Base-by-base conservation (phyloP, 1,140 invertebrate genomes). In the Polypedilum vanderplanki region DNA sequence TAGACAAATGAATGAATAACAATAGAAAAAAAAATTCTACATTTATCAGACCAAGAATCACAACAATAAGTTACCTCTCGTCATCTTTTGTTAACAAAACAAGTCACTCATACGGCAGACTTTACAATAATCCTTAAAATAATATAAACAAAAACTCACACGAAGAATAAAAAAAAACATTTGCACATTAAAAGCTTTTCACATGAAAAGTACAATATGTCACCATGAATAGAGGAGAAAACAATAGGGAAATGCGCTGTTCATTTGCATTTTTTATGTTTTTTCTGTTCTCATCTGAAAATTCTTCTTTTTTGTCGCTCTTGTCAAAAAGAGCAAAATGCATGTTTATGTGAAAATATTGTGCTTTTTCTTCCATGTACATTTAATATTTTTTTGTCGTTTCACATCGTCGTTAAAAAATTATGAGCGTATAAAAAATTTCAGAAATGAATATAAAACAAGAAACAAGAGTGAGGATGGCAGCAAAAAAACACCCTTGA, bases 351-450 rank as follows among this genome's bases (percentile, higher is more conserved):
- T 33, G 46, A 57, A 57, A 57, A 57, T 57, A 57, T 57, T 57
- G 46, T 57, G 46, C 46, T 57, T 57, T 57, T 57, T 57, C 46
- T 57, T 57, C 46, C 46, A n/a, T 57, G 46, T 57, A 57, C n/a
- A n/a, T 57, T 57, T 57, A 57, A 57, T 57, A 57, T 57, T 57
- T 57, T 57, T 57, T 57, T 57, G 46, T 57, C 46, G 46, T 15
- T 57, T 57, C 46, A 57, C 46, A 57, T 57, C 46, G 46, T 57
- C 46, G 46, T 57, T 57, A 57, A 57, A 57, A 57, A 57, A 57
- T 57, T 57, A 57, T 57, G 46, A 57, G 46, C 46, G n/a, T 57
- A 57, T 57, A 57, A 57, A n/a, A 57, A 57, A 57, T 57, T 57
- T 12, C n/a, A 57, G n/a, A 57, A 57, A 9, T 57, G 46, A n/a